Evolutionary conservation across 2,113 vertebrate genomes (phyloP).

Genomic region (Tyto alba): DNA sequence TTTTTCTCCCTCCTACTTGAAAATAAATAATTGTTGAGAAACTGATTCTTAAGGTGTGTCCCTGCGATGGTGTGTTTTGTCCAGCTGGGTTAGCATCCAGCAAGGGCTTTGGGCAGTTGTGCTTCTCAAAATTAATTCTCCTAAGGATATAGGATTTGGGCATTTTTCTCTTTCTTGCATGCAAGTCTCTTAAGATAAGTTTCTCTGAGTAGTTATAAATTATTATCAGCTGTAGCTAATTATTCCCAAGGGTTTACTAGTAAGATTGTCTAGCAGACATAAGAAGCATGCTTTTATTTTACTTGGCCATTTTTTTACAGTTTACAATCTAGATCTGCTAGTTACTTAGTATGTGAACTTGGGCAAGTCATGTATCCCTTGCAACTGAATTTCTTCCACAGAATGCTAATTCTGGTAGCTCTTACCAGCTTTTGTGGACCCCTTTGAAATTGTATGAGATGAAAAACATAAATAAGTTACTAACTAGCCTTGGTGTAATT

Average conservation of each 20-base stretch:
- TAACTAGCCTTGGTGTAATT: background rate
- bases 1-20: background rate
- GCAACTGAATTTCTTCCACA: background rate
- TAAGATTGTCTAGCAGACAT: background rate
- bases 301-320: background rate
- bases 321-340: background rate
- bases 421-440: background rate
- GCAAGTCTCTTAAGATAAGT: background rate
- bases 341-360: background rate
- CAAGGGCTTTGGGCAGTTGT: background rate
- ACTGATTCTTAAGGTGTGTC: background rate
- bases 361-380: background rate
- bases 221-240: conserved; percentile 11
- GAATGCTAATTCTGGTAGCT: background rate
- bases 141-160: background rate
- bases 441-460: background rate
- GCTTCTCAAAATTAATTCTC: background rate
- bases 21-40: background rate
- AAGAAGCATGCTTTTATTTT: background rate
- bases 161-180: background rate
- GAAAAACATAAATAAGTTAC: background rate
- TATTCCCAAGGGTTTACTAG: background rate
- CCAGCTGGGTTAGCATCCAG: background rate
- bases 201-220: background rate
- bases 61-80: rapidly evolving